These are phyloP conservation scores for Bombus waltoni DNA, from an alignment of 1,140 invertebrate species.

Conservation along the genomic window DNA sequence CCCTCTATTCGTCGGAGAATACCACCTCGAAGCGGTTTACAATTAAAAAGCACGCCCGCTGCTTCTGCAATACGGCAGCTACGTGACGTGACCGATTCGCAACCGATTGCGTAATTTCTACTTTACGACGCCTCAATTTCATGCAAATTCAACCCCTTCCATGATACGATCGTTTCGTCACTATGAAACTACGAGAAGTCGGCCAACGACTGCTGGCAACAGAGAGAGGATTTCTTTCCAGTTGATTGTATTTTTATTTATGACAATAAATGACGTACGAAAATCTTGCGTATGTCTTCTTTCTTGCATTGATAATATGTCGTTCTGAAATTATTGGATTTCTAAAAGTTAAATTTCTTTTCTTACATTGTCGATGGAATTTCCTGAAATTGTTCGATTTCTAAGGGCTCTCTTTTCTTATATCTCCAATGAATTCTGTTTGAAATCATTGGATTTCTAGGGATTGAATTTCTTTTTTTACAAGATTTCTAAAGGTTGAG, in stretches of 20 bases:
- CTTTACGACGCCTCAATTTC: conserved; percentile 27
- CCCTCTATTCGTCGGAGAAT: conserved; percentile 19
- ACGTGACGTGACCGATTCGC: conserved; percentile 65
- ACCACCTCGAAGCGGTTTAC: conserved; percentile 51
- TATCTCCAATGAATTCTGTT: not conserved
- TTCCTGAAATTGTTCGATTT: not conserved
- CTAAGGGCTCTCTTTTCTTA: not conserved
- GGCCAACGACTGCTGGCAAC: not conserved
- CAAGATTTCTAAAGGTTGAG: not conserved
- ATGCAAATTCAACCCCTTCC: conserved; percentile 4
- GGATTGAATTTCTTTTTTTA: not conserved
- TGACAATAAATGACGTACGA: too few relatives aligned
- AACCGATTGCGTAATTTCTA: conserved; percentile 54
- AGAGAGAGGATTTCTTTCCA: not conserved
- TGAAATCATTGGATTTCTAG: not conserved
- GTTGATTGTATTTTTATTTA: too few relatives aligned
- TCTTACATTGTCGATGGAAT: not conserved
- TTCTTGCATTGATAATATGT: too few relatives aligned
- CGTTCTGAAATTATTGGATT: too few relatives aligned
- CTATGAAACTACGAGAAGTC: not conserved
- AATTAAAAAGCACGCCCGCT: conserved; percentile 58
- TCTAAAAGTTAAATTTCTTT: too few relatives aligned
- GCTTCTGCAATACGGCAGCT: conserved; percentile 54
- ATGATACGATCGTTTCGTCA: too few relatives aligned
- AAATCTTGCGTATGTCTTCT: too few relatives aligned